Conservation (phyloP, 2,797 vertebrate genomes). For the Crypturellus tataupa region DNA sequence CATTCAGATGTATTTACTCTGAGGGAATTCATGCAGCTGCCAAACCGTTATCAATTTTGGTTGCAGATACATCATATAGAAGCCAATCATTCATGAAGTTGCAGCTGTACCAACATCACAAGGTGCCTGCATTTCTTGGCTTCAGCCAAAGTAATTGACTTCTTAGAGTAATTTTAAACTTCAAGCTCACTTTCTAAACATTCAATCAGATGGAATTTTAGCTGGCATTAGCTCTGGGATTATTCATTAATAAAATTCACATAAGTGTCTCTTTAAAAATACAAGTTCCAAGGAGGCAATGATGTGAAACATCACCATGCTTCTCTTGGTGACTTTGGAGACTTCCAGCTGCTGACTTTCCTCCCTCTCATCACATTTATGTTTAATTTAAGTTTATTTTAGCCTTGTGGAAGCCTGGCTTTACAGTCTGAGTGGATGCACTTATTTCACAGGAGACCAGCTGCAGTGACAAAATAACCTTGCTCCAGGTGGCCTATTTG, state of each 20-base stretch:
- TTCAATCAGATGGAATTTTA: background rate
- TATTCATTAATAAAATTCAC: conserved; percentile 64
- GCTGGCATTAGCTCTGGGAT: conserved; percentile 31
- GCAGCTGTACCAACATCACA: conserved; percentile 67
- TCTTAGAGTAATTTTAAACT: conserved; percentile 34
- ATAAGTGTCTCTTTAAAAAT: conserved; percentile 34
- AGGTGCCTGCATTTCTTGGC: conserved; percentile 4
- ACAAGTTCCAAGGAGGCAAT: conserved; percentile 47
- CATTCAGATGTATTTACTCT: conserved; percentile 20
- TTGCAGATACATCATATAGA: conserved; percentile 1
- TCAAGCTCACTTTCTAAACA: conserved; percentile 32
- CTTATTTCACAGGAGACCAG: conserved; percentile 9
- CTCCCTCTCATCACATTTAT: background rate
- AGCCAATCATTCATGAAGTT: conserved; percentile 24
- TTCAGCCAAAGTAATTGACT: conserved; percentile 48
- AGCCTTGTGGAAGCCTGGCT: background rate
- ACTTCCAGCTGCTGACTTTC: background rate
- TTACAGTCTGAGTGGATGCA: background rate
- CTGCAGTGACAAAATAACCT: background rate
- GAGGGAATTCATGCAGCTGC: conserved; percentile 44
- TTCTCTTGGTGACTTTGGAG: background rate
- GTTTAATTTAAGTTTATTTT: conserved; percentile 12
- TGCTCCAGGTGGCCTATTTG: background rate
- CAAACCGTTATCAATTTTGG: conserved; percentile 39
- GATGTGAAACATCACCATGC: background rate